Conservation (phyloP, 2,888 invertebrate species). For the Stegophylla sp. region DNA sequence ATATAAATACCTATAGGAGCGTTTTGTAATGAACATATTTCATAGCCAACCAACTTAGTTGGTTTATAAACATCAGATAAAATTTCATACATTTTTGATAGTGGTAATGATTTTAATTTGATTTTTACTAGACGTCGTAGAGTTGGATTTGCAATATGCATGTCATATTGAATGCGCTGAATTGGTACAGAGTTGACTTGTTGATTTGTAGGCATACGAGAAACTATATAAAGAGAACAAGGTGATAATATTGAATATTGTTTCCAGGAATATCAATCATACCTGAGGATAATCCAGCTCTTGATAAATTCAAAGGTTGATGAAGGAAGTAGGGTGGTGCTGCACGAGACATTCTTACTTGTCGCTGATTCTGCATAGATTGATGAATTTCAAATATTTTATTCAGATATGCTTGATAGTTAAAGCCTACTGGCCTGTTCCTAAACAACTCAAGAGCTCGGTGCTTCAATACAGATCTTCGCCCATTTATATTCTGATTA, state of each 20-base stretch:
- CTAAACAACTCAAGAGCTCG: conserved; percentile 77
- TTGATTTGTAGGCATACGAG: not conserved
- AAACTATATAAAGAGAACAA: conserved; percentile 13
- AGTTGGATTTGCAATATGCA: conserved; percentile 63
- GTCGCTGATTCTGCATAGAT: not conserved
- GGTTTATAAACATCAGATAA: conserved; percentile 87
- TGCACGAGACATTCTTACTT: conserved; percentile 4
- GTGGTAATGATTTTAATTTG: conserved; percentile 87
- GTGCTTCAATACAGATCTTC: conserved; percentile 80
- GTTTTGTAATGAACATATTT: conserved; percentile 21
- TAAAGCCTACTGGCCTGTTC: conserved; percentile 71
- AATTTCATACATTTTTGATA: conserved; percentile 91
- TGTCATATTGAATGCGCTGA: not conserved
- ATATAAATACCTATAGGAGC: conserved; percentile 3
- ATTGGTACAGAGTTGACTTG: not conserved
- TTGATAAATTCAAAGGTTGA: conserved; percentile 2
- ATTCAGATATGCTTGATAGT: conserved; percentile 68
- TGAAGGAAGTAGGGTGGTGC: conserved; percentile 19
- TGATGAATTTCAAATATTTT: conserved; percentile 52
- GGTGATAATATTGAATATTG: conserved; percentile 28
- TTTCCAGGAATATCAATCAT: conserved; percentile 1
- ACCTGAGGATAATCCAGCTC: conserved; percentile 31
- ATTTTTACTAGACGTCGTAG: conserved; percentile 84
- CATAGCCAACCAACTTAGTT: conserved; percentile 72
- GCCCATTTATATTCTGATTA: conserved; percentile 79